These are phyloP conservation scores for Drosophila teissieri DNA, from an alignment of 1,140 invertebrate genomes.

Conservation along the genomic window DNA sequence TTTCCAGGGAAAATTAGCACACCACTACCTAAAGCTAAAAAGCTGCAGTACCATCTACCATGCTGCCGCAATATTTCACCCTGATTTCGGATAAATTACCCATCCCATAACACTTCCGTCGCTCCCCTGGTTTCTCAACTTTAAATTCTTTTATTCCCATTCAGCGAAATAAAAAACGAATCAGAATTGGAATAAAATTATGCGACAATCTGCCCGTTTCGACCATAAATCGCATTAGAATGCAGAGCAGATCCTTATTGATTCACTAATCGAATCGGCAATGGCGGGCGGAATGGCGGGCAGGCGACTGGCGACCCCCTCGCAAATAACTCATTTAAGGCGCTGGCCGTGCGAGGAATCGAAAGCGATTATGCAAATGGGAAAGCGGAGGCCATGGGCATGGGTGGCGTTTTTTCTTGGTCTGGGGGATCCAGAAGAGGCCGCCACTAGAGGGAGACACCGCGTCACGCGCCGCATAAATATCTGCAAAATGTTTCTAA, in stretches of 20 bases:
- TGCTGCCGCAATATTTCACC: slow-evolving; percentile 6
- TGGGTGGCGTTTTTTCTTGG: slow-evolving; percentile 2
- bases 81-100: slow-evolving; percentile 1
- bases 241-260: slow-evolving; percentile 79
- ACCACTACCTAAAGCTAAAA: slow-evolving; percentile 1
- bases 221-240: slow-evolving; percentile 73
- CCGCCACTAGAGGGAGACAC: slow-evolving; percentile 4
- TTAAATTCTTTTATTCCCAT: slow-evolving; percentile 52
- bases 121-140: neutral
- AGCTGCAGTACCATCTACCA: slow-evolving; percentile 10
- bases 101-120: neutral
- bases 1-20: neutral
- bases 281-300: slow-evolving; percentile 29
- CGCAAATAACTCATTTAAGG: slow-evolving; percentile 79
- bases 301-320: slow-evolving; percentile 51
- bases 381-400: slow-evolving; percentile 34
- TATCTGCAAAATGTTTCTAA: slow-evolving; percentile 76
- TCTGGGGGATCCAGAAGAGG: neutral
- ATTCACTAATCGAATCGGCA: slow-evolving; percentile 73
- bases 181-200: slow-evolving; percentile 56
- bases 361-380: slow-evolving; percentile 81
- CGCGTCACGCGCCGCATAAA: slow-evolving; percentile 73
- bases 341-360: slow-evolving; percentile 74
- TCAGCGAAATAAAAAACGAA: slow-evolving; percentile 42
- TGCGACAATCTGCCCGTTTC: slow-evolving; percentile 35